Evolutionary conservation across 2,797 vertebrate species (phyloP), one percentile per base, ranked within the genome.

Genomic region (Crenichthys baileyi): DNA sequence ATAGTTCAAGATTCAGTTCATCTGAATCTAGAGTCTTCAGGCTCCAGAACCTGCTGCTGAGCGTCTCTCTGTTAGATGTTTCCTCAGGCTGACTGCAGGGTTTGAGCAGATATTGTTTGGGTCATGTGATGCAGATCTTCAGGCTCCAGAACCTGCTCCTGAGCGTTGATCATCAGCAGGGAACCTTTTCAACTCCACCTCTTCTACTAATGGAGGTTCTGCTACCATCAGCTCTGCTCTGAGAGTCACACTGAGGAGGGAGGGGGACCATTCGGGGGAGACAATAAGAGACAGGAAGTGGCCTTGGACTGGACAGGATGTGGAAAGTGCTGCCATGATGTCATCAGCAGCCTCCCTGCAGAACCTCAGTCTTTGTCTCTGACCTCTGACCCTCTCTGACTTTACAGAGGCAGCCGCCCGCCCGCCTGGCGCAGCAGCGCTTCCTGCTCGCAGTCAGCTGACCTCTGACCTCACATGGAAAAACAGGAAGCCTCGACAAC

Each of bases 221-320:
- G 31, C 31, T 31, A 2, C 31, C 31, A 31, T 31, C 31, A 31
- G 31, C 31, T 31, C 31, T 31, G 31, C 31, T 31, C 50, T 61
- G 26, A 13, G 26, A 61, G 26, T 61, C 26, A 61, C 60, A 61
- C 7, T 4, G 58, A 70, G 76, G 55, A 77, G 76, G 75, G 75
- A 77, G 72, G 12, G 55, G 70, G 31, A 31, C 31, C 31, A 61
- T 22, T 53, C 41, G n/a, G 20, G 20, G 31, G 65, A 79, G 60
- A 89, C 87, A 88, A 84, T 84, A 61, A 83, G 78, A 84, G 81
- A 88, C 88, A 93, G 92, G 91, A 93, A 91, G 87, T 87, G 87
- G 90, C 88, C 90, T 90, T 75, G 86, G 79, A 83, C 86, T 15
- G 18, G 13, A 72, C 91, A 91, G 89, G 91, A 92, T 78, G 89